Evolutionary conservation across 2,797 vertebrate species (phyloP).

Genomic region (Tokudaia muenninki): DNA sequence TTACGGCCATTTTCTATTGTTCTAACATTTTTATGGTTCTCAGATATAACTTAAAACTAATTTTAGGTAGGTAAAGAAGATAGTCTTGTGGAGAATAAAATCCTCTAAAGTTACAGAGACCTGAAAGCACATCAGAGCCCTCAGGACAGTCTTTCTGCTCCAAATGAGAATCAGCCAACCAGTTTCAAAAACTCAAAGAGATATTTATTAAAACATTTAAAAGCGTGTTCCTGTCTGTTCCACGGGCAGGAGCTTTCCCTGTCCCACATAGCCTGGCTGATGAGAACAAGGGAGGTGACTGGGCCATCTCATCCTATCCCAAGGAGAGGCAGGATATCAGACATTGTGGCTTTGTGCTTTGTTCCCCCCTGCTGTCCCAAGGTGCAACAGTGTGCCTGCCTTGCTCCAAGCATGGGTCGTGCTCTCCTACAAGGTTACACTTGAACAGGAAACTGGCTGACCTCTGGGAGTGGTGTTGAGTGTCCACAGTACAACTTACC

Average conservation of each 20-base stretch:
- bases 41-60: constrained; percentile 59
- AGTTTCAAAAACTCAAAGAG: constrained; percentile 65
- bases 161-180: not conserved
- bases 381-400: not conserved
- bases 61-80: constrained; percentile 7
- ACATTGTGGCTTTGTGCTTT: not conserved
- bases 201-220: not conserved
- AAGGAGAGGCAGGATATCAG: not conserved
- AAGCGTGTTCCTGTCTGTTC: not conserved
- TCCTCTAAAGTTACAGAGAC: rapidly evolving
- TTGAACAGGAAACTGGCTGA: not conserved
- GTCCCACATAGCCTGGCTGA: not conserved
- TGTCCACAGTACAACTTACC: not conserved
- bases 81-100: constrained; percentile 45
- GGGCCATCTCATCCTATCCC: not conserved
- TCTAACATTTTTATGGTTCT: constrained; percentile 64
- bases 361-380: not conserved
- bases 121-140: not conserved
- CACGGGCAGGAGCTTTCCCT: no score
- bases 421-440: not conserved
- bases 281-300: not conserved
- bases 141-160: not conserved
- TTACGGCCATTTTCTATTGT: constrained; percentile 66
- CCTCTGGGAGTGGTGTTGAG: not conserved
- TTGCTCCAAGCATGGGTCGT: not conserved